These are phyloP conservation scores for Saimiri boliviensis DNA, from an alignment of 2,113 vertebrate species.

Conservation along the genomic window DNA sequence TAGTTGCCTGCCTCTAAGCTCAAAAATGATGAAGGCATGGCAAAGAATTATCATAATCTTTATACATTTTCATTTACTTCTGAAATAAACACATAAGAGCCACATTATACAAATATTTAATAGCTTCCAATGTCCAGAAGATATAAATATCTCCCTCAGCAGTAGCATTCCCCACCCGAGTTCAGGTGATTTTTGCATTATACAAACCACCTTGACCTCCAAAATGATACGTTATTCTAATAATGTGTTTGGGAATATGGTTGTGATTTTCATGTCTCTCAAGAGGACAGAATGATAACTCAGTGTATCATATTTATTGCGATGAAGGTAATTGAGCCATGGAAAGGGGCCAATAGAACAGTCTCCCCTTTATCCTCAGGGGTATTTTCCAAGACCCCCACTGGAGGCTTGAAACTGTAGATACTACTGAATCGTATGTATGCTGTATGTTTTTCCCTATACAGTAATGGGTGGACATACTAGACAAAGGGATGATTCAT, in stretches of 20 bases:
- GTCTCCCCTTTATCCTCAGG: neutral
- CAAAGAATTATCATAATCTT: neutral
- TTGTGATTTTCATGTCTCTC: constrained; percentile 5
- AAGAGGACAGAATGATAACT: neutral
- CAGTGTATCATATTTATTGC: neutral
- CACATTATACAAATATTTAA: neutral
- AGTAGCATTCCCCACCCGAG: neutral
- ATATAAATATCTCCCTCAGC: neutral
- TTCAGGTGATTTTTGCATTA: constrained; percentile 13
- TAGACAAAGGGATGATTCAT: neutral
- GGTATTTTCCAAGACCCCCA: neutral
- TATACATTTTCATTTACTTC: constrained; percentile 31
- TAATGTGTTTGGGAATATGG: constrained; percentile 6
- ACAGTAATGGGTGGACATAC: neutral
- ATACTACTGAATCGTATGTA: neutral
- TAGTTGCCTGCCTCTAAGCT: neutral
- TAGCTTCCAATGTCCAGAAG: neutral
- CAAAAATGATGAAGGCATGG: neutral
- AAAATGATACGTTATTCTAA: constrained; percentile 34
- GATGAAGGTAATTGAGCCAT: neutral
- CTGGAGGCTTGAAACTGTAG: neutral
- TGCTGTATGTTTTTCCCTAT: neutral
- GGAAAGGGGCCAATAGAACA: neutral
- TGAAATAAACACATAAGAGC: neutral
- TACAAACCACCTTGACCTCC: constrained; percentile 39